Evolutionary conservation across 2,888 invertebrate species (phyloP), one percentile per base, ranked within the genome.

Genomic region (Xanthia togata): DNA sequence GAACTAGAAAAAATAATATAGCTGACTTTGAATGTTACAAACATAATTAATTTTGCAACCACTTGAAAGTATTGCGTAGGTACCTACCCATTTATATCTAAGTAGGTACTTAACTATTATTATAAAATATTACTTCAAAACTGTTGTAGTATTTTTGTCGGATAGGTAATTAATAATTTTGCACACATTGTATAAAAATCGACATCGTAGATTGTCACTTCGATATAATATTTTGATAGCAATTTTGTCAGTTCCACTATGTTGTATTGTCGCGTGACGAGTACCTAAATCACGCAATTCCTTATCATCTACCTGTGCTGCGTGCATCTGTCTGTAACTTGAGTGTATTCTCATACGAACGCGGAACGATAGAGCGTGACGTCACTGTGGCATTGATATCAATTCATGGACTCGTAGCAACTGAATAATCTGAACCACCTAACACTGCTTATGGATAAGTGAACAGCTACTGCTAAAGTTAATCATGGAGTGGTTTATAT

Each of bases 341-440:
- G 44, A 76, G 69, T 79, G 69, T 79, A 76, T 83, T 79, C 82
- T 79, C 65, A 78, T 67, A 81, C 1, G n/a, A n/a, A n/a, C n/a
- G n/a, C n/a, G 73, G 17, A 59, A 74, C 73, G 65, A 79, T 79
- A 73, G 35, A 55, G 57, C 11, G 53, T 87, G 89, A 87, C 88
- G 89, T 86, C 88, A 86, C 47, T 60, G 59, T 83, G 72, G 64
- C 81, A 83, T 87, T 88, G 86, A 88, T 88, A 87, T 72, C 31
- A 81, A 79, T 76, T 86, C 83, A 86, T 77, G 83, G 81, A 75
- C 82, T 71, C 31, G 47, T 69, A 84, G 67, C 77, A 81, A 78
- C 71, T 85, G 84, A 70, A 81, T 64, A 74, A 75, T 68, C 59
- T 55, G 62, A 82, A 73, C 69, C 57, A 64, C 20, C n/a, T 1